Conservation (phyloP, 2,888 invertebrate genomes). For the Lordiphosa fenestrarum region DNA sequence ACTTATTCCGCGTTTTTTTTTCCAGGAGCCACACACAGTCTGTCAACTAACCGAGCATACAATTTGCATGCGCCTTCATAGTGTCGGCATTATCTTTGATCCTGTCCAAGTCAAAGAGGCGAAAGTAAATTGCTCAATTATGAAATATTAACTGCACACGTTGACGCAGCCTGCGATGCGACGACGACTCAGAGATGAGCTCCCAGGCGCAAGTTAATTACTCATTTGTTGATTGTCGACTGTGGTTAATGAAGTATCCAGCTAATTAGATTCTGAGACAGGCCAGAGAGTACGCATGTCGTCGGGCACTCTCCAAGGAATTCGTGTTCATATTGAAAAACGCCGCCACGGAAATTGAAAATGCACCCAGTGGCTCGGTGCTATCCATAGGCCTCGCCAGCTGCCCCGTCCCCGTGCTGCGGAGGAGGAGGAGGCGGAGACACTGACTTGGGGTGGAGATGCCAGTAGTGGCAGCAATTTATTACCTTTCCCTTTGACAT, state of each 20-base stretch:
- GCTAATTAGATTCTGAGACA: conserved; percentile 72
- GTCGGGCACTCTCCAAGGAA: conserved; percentile 47
- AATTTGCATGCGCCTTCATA: conserved; percentile 59
- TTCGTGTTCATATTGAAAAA: conserved; percentile 60
- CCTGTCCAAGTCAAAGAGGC: conserved; percentile 77
- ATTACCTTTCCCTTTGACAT: conserved; percentile 76
- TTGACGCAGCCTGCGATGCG: conserved; percentile 7
- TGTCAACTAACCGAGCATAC: conserved; percentile 57
- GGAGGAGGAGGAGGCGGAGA: conserved; percentile 15
- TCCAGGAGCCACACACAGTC: conserved; percentile 49
- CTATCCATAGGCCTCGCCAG: conserved; percentile 19
- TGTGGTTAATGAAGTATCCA: conserved; percentile 76
- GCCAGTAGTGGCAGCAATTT: conserved; percentile 53
- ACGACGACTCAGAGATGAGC: conserved; percentile 16
- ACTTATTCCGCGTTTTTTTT: background rate
- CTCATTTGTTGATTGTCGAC: conserved; percentile 72
- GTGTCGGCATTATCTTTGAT: conserved; percentile 69
- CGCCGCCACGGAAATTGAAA: conserved; percentile 64
- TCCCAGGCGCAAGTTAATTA: conserved; percentile 69
- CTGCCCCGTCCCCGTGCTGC: conserved; percentile 22
- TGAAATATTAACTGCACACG: conserved; percentile 77
- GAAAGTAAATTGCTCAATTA: conserved; percentile 80
- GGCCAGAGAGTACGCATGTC: conserved; percentile 44
- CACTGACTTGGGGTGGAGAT: conserved; percentile 16
- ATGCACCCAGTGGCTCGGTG: conserved; percentile 18